A percentile compares a stretch with the other conserved stretches of the same genome.
These are phyloP conservation scores for Gymnorhina tibicen DNA, from an alignment of 2,113 vertebrate species.

Conservation along the genomic window DNA sequence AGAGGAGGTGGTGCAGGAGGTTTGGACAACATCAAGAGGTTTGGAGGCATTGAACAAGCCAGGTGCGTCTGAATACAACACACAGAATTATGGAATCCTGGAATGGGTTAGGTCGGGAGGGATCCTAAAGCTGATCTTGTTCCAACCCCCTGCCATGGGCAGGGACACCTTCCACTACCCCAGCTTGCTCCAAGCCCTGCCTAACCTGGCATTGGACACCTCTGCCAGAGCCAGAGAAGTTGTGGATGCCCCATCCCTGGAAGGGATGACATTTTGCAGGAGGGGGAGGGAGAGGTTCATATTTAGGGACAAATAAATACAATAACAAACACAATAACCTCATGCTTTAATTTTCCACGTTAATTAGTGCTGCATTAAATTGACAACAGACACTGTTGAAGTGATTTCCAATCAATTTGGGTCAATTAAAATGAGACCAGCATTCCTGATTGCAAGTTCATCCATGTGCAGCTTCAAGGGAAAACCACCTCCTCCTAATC, in stretches of 20 bases:
- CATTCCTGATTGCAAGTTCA: background rate
- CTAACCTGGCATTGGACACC: background rate
- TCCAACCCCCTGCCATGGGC: background rate
- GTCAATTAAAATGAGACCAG: background rate
- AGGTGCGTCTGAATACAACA: fast-evolving
- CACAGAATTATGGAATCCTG: background rate
- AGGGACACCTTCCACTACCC: background rate
- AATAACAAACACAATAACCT: background rate
- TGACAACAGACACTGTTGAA: fast-evolving
- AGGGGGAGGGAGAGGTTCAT: background rate
- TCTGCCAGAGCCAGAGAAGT: background rate
- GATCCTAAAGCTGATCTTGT: background rate
- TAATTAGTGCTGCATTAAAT: background rate
- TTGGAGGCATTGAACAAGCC: fast-evolving
- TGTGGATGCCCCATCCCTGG: background rate
- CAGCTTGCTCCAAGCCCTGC: fast-evolving
- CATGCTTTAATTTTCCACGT: background rate
- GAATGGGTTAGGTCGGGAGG: background rate
- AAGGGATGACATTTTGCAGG: background rate
- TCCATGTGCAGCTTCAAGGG: background rate
- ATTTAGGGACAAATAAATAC: background rate
- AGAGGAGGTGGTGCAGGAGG: fast-evolving
- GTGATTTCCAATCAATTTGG: background rate
- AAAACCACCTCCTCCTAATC: background rate
- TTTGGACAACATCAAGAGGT: background rate